phyloP scores from a whole-genome alignment of 2,113 vertebrate genomes.

The Odocoileus hemionus region DNA sequence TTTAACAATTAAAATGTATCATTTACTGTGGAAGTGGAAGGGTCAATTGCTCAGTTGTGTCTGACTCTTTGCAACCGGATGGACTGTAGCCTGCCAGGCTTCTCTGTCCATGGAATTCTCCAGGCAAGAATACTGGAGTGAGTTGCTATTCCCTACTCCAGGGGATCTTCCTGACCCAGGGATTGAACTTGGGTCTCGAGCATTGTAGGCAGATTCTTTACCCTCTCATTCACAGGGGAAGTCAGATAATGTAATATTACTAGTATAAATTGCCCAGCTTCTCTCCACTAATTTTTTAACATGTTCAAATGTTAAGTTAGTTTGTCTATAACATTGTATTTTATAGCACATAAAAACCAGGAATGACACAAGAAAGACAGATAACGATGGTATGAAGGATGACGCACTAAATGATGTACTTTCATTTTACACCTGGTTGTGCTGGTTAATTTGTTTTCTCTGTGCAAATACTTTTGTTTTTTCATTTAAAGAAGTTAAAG shows the following conservation, averaged over 20 bases:
- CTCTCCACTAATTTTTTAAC: not conserved
- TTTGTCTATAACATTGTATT: not conserved
- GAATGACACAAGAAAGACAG: not conserved
- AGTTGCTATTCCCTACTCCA: not conserved
- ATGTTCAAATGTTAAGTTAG: not conserved
- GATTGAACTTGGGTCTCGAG: not conserved
- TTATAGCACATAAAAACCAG: not conserved
- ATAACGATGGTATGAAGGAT: fast-evolving
- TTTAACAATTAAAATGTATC: slow-evolving; percentile 41
- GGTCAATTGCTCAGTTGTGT: not conserved
- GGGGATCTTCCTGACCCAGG: not conserved
- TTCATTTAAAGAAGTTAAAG: not conserved
- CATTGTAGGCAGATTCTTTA: not conserved
- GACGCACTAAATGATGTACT: not conserved
- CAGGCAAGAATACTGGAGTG: not conserved
- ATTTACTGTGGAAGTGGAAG: not conserved
- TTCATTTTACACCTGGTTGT: not conserved
- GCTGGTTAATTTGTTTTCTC: not conserved
- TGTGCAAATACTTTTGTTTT: not conserved
- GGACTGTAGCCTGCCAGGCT: not conserved
- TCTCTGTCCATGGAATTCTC: not conserved
- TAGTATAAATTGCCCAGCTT: not conserved
- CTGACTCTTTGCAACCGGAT: not conserved
- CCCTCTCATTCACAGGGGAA: not conserved
- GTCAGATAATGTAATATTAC: slow-evolving; percentile 39